Base-by-base conservation (phyloP, 2,797 vertebrate genomes). In the Tadarida brasiliensis region DNA sequence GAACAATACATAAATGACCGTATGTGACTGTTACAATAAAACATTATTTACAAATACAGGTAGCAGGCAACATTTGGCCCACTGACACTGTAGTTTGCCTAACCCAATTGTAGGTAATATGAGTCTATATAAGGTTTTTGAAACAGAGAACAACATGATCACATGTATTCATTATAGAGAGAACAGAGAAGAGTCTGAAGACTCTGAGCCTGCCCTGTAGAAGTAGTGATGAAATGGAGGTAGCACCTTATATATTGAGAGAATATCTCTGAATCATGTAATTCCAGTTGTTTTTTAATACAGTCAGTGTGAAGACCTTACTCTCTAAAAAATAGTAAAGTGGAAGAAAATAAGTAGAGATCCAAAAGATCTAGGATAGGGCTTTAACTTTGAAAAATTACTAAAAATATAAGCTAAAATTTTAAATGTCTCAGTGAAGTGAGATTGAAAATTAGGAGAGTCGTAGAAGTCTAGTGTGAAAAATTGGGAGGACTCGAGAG, bases 401-500 rank as follows among this genome's bases (percentile, higher is more conserved):
- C 54, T 65, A 28, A 59, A 59, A 15, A 70, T 77, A 61, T 76
- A 74, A 87, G 59, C 59, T 87, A 76, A 73, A 71, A 47, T 80
- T 30, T 56, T 30, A 86, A 92, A 44, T 28, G 7, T 57, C 39
- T 68, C 30, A 59, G 56, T 22, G 49, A 88, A 87, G 81, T 82
- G 76, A 76, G 51, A 87, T 83, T 67, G 33, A 33, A 90, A 59
- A 65, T 74, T 67, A 56, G 22, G 26, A 74, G 61, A 24, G 57
- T 82, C 44, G 67, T 49, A 12, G 24, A 80, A 90, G 12, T 85
- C 22, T 49, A 65, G 30, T 73, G 17, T 91, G 56, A 65, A 73
- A 91, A 73, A 65, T 54, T 28, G 71, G 73, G 33, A 80, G 56
- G 22, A 80, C 71, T 94, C 88, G 81, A 91, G 30, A 73, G 30